phyloP scores from a whole-genome alignment of 2,888 invertebrate genomes.

The Patella ulyssiponensis region DNA sequence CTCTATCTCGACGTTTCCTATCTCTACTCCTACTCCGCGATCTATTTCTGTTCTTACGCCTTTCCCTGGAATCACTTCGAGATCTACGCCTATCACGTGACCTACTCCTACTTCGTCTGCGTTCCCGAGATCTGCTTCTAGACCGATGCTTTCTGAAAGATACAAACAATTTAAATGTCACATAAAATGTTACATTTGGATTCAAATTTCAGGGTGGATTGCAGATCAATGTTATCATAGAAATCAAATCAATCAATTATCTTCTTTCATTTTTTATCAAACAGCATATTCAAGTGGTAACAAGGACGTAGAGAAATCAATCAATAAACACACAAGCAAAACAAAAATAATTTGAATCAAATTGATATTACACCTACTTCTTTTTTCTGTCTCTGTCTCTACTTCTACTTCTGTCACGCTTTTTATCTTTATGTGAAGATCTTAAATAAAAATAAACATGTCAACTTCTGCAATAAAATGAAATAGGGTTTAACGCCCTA shows the following conservation, averaged over 20 bases:
- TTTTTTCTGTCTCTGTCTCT: slow-evolving; percentile 50
- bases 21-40: slow-evolving; percentile 20
- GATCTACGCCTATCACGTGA: slow-evolving; percentile 28
- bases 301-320: no score
- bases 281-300: neutral
- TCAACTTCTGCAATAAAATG: no score
- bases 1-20: slow-evolving; percentile 36
- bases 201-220: no score
- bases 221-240: no score
- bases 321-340: neutral
- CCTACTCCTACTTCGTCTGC: slow-evolving; percentile 46
- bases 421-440: slow-evolving; percentile 18
- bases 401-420: slow-evolving; percentile 48
- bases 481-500: no score
- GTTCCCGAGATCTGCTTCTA: slow-evolving; percentile 44
- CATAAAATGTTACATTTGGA: neutral
- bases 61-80: slow-evolving; percentile 14
- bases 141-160: slow-evolving; percentile 29
- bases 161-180: neutral
- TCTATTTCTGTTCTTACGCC: slow-evolving; percentile 23
- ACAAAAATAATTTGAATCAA: neutral
- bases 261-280: no score
- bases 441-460: neutral
- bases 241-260: no score
- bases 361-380: slow-evolving; percentile 30